Base-by-base conservation (phyloP, 2,113 vertebrate genomes). In the Eulemur macaco region DNA sequence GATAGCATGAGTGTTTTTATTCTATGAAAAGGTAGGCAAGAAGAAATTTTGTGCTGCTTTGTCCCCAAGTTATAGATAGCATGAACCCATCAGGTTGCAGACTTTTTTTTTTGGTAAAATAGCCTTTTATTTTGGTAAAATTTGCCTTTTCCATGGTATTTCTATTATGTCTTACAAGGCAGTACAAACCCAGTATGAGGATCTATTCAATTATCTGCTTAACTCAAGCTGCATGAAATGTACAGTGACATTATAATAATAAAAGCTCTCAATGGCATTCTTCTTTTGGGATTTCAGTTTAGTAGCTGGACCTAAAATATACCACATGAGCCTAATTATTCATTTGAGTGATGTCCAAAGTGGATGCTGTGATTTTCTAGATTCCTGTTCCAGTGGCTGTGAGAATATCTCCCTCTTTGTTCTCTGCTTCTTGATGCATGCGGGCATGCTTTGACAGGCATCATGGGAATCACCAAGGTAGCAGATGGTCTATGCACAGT, bases 401-500 rank as follows among this genome's bases (percentile, higher is more conserved):
- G 91, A 45, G 73, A 83, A 63, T n/a, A 54, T 74, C 88, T 97
- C 58, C 52, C 58, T 82, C 71, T 95, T 66, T 63, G 0, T 96
- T 92, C 42, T 50, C 2, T 93, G 93, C 68, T 86, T 97, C 74
- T 89, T 94, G 71, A 6, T 47, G n/a, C 87, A 6, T 89, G 54
- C 58, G 88, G 68, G 17, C 50, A 47, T 13, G 0, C 96, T 96
- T 92, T 98, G 98, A 98, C 97, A 98, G 96, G 91, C 97, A 74
- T 98, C 96, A 31, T 86, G 97, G 98, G 98, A 98, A 90, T 98
- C 97, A 90, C 96, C 58, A 34, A 86, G 71, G 96, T 80, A 98
- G 96, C 98, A 98, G 98, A 98, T 98, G 98, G 98, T 98, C 90
- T 95, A 58, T 94, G 98, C 89, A 89, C 85, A 77, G 96, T 71